phyloP scores from a whole-genome alignment of 2,888 invertebrate genomes.

The Ischnus inquisitorius region DNA sequence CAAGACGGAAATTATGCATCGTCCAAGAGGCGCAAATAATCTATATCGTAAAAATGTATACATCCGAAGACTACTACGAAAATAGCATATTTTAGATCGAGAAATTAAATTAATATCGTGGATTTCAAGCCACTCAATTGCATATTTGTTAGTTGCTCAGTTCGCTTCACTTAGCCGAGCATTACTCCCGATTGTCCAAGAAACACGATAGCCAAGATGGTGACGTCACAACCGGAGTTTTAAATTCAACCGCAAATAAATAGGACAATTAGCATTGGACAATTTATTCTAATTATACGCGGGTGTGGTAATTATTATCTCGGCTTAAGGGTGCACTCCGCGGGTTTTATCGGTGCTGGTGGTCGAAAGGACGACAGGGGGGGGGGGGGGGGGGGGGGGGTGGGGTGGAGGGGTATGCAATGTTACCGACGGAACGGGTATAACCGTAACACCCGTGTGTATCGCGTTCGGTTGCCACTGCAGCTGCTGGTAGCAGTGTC shows the following conservation, averaged over 20 bases:
- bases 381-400: slow-evolving; percentile 12
- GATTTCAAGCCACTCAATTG: too few species aligned
- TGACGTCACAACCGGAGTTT: slow-evolving; percentile 53
- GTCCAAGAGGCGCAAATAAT: too few species aligned
- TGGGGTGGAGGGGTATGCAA: slow-evolving; percentile 44
- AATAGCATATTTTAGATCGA: too few species aligned
- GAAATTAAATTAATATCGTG: too few species aligned
- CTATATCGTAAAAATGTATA: too few species aligned
- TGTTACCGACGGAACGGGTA: slow-evolving; percentile 54
- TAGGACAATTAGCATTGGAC: slow-evolving; percentile 79
- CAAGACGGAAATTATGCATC: too few species aligned
- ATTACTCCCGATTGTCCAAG: not conserved
- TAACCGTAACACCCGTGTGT: slow-evolving; percentile 63
- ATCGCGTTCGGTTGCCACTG: slow-evolving; percentile 48
- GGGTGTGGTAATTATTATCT: slow-evolving; percentile 79
- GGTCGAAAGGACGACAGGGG: slow-evolving; percentile 54
- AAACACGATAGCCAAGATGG: slow-evolving; percentile 14
- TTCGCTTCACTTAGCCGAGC: not conserved
- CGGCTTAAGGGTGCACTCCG: slow-evolving; percentile 74
- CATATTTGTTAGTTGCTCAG: not conserved
- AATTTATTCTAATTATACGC: slow-evolving; percentile 81
- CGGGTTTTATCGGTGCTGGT: slow-evolving; percentile 61
- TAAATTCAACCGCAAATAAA: slow-evolving; percentile 76
- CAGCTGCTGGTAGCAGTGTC: slow-evolving; percentile 48
- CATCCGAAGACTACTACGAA: too few species aligned